Conservation (phyloP, 2,888 invertebrate species). For the Orchesella flavescens region DNA sequence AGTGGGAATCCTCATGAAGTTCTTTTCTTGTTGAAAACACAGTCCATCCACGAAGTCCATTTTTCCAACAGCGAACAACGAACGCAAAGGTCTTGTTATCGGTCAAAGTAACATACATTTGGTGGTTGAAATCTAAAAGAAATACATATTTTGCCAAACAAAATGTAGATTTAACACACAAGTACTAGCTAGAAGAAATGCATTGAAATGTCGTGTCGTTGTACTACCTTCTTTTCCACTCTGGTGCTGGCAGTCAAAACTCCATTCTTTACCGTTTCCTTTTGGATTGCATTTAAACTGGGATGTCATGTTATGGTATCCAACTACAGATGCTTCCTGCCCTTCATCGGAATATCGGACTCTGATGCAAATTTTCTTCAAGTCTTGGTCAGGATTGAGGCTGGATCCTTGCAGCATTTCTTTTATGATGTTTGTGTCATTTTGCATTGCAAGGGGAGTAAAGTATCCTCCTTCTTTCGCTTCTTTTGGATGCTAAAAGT, state of each 20-base stretch:
- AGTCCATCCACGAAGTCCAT: slow-evolving; percentile 56
- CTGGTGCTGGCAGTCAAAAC: slow-evolving; percentile 60
- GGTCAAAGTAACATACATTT: slow-evolving; percentile 60
- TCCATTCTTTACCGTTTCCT: slow-evolving; percentile 56
- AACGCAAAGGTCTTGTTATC: slow-evolving; percentile 65
- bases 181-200: neutral
- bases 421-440: slow-evolving; percentile 59
- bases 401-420: slow-evolving; percentile 60
- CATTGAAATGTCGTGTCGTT: neutral
- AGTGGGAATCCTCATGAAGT: slow-evolving; percentile 63
- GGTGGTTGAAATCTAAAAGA: slow-evolving; percentile 57
- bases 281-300: slow-evolving; percentile 53
- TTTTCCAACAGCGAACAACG: slow-evolving; percentile 62
- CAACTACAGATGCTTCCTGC: slow-evolving; percentile 31
- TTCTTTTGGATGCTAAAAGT: slow-evolving; percentile 43
- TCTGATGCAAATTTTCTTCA: slow-evolving; percentile 59
- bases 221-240: slow-evolving; percentile 46
- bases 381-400: slow-evolving; percentile 63
- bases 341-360: slow-evolving; percentile 36
- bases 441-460: slow-evolving; percentile 58
- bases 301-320: slow-evolving; percentile 49
- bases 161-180: neutral
- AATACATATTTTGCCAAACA: neutral
- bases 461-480: slow-evolving; percentile 54
- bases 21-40: slow-evolving; percentile 64